Base-by-base conservation (phyloP, 2,113 vertebrate genomes). In the Passer domesticus region DNA sequence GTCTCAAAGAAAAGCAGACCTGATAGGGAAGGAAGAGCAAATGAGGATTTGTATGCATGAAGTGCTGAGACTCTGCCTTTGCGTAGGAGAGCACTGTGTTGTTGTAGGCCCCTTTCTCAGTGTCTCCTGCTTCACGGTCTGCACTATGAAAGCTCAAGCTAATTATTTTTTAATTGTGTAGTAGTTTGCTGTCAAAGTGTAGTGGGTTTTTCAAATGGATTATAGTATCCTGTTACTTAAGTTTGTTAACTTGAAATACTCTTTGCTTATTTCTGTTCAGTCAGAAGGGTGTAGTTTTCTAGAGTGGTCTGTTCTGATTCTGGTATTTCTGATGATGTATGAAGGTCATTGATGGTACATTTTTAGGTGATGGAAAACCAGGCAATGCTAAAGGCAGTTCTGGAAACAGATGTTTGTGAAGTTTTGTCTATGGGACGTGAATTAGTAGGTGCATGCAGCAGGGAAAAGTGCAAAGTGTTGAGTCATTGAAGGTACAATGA, bases 1-100 rank as follows among this genome's bases (percentile, higher is more conserved):
- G 43, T 78, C 39, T 94, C 52, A 84, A 49, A 92, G 60, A 67
- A 78, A 58, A 92, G 56, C 67, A 92, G 83, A 92, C 81, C 66
- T 78, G 77, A 82, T 92, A 68, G 53, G 33, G 69, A 87, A 74
- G 80, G 35, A 81, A 44, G 76, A 91, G 55, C 55, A 74, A 67
- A 75, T 31, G 39, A 83, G 22, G 33, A 78, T 84, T 93, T 1
- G 0, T 33, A 43, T 17, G 23, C 33, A 28, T 0, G 0, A 15
- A 70, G 64, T 1, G 0, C 2, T 3, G 39, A 83, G 83, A 46
- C 47, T 75, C 25, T 92, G 46, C 50, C 37, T 88, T 44, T 72
- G 47, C 13, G 0, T 20, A 11, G 31, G 73, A 63, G 30, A 81
- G 31, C 17, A 8, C 24, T 59, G 33, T 47, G 72, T 9, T 69